These are phyloP conservation scores for Benthosema pterotum DNA, from an alignment of 2,797 vertebrate species.

Conservation along the genomic window DNA sequence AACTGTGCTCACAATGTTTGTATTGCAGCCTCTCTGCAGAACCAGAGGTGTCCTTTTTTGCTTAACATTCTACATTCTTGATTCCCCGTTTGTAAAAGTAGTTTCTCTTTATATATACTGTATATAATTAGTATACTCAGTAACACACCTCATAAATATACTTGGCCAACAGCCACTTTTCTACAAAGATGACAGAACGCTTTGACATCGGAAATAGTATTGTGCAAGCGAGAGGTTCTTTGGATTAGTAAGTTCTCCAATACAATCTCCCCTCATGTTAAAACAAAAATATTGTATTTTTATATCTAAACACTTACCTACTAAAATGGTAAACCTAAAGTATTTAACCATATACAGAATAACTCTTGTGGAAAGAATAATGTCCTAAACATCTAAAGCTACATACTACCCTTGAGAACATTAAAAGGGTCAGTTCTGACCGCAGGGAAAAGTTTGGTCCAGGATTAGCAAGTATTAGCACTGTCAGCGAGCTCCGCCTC, in stretches of 20 bases:
- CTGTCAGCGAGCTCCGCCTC: constrained; percentile 22
- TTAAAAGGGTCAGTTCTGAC: constrained; percentile 34
- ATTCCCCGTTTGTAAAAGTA: neutral
- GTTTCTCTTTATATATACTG: neutral
- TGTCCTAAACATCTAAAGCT: constrained; percentile 18
- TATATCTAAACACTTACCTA: too few species aligned
- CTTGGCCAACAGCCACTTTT: constrained; percentile 22
- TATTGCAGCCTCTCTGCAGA: constrained; percentile 19
- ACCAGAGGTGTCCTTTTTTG: constrained; percentile 1
- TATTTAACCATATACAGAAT: constrained; percentile 25
- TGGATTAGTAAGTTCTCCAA: constrained; percentile 71
- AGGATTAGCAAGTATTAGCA: constrained; percentile 50
- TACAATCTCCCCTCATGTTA: constrained; percentile 40
- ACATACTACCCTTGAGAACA: constrained; percentile 24
- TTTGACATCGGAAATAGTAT: constrained; percentile 36
- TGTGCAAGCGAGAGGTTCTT: constrained; percentile 71
- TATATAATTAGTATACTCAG: neutral
- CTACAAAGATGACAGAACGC: constrained; percentile 17
- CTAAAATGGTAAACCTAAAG: constrained; percentile 30
- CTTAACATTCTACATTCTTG: constrained; percentile 18
- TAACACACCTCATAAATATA: constrained; percentile 16
- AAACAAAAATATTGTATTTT: constrained; percentile 23
- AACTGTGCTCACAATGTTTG: constrained; percentile 21
- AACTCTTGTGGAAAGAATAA: constrained; percentile 33
- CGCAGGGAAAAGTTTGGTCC: constrained; percentile 65